Percentiles rank a stretch among this genome's conserved stretches.
These are phyloP conservation scores for Ceratotherium simum DNA, from an alignment of 2,113 vertebrate genomes.

Conservation along the genomic window DNA sequence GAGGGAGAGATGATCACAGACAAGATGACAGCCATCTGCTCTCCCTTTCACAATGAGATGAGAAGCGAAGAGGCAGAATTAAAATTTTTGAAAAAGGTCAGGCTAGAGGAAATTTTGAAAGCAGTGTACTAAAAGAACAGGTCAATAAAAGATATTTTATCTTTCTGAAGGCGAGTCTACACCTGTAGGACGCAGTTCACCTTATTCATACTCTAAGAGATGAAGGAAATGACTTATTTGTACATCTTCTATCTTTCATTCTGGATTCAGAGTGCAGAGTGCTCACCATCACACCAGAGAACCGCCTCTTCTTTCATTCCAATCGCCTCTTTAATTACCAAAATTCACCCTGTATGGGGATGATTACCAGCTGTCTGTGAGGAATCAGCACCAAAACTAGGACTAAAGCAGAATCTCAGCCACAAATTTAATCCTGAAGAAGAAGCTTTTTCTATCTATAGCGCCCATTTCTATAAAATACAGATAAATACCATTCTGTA, in stretches of 20 bases:
- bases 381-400: background rate
- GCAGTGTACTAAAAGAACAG: background rate
- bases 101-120: background rate
- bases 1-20: conserved; percentile 47
- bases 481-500: background rate
- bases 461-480: background rate
- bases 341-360: background rate
- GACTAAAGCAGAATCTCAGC: background rate
- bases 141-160: background rate
- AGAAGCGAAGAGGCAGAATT: conserved; percentile 25
- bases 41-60: background rate
- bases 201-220: background rate
- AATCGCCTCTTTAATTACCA: background rate
- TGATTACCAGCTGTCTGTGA: background rate
- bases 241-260: background rate
- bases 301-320: background rate
- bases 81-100: background rate
- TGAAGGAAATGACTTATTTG: background rate
- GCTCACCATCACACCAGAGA: no score
- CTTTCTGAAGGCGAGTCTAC: background rate
- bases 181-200: background rate
- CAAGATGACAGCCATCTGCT: conserved; percentile 44
- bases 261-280: no score
- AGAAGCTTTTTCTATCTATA: background rate
- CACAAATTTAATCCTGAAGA: background rate